Evolutionary conservation across 2,113 vertebrate genomes (phyloP), one percentile per base, ranked within the genome.

Genomic region (Cervus canadensis): DNA sequence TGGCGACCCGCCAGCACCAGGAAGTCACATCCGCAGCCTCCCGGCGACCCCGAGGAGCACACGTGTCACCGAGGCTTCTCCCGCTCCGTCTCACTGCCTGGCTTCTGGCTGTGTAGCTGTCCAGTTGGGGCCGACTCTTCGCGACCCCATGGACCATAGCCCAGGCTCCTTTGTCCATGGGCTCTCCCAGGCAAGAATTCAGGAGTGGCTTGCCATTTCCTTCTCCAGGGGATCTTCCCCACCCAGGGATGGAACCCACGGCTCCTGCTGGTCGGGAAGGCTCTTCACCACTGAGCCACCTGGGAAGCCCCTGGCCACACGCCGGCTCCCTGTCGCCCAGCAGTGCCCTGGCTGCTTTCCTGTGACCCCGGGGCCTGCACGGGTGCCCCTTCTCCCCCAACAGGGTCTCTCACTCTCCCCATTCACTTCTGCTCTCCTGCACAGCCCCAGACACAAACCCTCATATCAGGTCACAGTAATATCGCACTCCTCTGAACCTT

Each of bases 351-450:
- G 33, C 17, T 23, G 81, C 74, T 67, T 71, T 36, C 62, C 71
- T 11, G 12, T 8, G 21, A 0, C 13, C 1, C 8, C 2, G 14
- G 0, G 15, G 60, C 76, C 74, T 17, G 23, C 33, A 8, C 30
- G 30, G 45, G 15, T n/a, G 2, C 40, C 40, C n/a, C 33, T 13
- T 40, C 28, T 45, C 23, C 74, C 40, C 6, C 19, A 40, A 2
- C 25, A 26, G 74, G 25, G 23, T 13, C 87, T 21, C 52, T 50
- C 74, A 50, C 40, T 76, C 64, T 84, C 82, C 36, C 30, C 2
- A 54, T 12, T 17, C 3, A 11, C 40, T 57, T 25, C 45, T 85
- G 62, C 45, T 9, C 28, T 60, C 57, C 57, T 59, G 67, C 28
- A 15, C 15, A 21, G 62, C 21, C 45, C 74, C 89, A 71, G 87